Percentiles rank a stretch among this genome's conserved stretches.
phyloP scores from a whole-genome alignment of 2,113 vertebrate species.

The Irena cyanogastra region DNA sequence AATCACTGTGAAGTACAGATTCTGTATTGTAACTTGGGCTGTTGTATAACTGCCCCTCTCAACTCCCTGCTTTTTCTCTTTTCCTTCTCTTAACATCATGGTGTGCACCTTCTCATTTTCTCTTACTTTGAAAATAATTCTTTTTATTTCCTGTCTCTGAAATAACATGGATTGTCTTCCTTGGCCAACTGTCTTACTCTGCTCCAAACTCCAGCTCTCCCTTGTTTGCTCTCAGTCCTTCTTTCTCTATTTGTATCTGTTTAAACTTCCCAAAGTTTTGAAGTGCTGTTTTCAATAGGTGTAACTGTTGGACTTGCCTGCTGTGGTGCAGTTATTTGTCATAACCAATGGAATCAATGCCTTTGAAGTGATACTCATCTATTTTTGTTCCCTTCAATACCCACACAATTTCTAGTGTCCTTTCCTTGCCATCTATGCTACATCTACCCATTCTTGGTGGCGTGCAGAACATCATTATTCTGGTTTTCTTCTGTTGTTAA shows the following conservation, averaged over 20 bases:
- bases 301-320: background rate
- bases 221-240: background rate
- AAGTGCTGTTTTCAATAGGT: conserved; percentile 13
- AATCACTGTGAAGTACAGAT: background rate
- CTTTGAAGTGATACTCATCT: background rate
- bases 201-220: background rate
- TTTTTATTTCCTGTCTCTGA: background rate
- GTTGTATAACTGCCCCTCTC: background rate
- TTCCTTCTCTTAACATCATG: background rate
- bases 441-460: background rate
- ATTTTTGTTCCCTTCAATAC: background rate
- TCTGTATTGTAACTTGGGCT: background rate
- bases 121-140: background rate
- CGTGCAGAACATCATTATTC: background rate
- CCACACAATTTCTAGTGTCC: background rate
- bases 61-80: background rate
- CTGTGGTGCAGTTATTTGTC: background rate
- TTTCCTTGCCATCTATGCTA: background rate
- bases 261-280: background rate
- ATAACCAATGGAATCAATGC: background rate
- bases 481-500: background rate
- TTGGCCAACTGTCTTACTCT: background rate
- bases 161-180: conserved; percentile 8
- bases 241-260: background rate
- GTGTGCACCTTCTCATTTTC: background rate